phyloP scores from a whole-genome alignment of 2,888 invertebrate species.

The Ophion costatus region DNA sequence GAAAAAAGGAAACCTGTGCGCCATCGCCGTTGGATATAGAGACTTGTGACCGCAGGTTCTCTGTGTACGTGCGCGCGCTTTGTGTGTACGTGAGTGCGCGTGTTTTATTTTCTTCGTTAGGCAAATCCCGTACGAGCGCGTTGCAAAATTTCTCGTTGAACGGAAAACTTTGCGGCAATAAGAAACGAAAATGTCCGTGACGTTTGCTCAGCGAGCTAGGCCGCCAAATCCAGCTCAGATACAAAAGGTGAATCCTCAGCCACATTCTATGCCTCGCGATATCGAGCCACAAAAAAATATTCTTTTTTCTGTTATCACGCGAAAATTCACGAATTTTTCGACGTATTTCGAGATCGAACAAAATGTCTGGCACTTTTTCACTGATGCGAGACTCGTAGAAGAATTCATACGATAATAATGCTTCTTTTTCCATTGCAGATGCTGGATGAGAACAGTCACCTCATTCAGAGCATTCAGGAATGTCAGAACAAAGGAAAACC shows the following conservation, averaged over 20 bases:
- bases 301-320: slow-evolving; percentile 31
- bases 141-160: neutral
- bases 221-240: slow-evolving; percentile 93
- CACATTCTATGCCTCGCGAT: slow-evolving; percentile 9
- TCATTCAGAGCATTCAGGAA: slow-evolving; percentile 98
- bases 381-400: neutral
- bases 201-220: slow-evolving; percentile 90
- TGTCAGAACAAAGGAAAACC: slow-evolving; percentile 97
- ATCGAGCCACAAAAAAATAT: slow-evolving; percentile 25
- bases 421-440: slow-evolving; percentile 85
- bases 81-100: neutral
- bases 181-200: slow-evolving; percentile 87
- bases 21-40: slow-evolving; percentile 23
- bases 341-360: neutral
- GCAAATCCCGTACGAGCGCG: neutral
- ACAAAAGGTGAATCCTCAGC: slow-evolving; percentile 86
- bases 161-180: neutral
- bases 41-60: slow-evolving; percentile 4
- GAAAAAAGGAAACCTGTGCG: slow-evolving; percentile 58
- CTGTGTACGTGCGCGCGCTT: neutral
- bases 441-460: slow-evolving; percentile 98
- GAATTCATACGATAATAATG: neutral
- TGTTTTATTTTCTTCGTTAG: slow-evolving; percentile 23
- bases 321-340: neutral
- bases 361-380: slow-evolving; percentile 1